These are phyloP conservation scores for Synanceia verrucosa DNA, from an alignment of 2,797 vertebrate species.

Conservation along the genomic window DNA sequence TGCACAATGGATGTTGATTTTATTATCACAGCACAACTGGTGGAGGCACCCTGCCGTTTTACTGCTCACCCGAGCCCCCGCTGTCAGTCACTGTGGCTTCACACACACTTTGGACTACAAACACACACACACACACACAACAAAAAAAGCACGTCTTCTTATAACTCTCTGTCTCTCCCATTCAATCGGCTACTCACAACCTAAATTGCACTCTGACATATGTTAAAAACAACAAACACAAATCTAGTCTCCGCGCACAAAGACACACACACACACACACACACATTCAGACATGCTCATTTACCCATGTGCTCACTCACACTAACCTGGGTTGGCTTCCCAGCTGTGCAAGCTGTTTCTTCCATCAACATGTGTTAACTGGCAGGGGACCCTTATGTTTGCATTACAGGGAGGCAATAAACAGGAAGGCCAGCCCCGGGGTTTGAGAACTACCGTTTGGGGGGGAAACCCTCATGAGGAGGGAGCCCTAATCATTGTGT, in stretches of 20 bases:
- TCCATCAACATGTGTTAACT: conserved; percentile 84
- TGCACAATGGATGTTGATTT: conserved; percentile 76
- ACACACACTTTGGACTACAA: conserved; percentile 28
- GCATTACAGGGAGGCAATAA: conserved; percentile 80
- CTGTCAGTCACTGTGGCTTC: conserved; percentile 61
- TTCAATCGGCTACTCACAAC: conserved; percentile 22
- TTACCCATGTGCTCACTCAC: conserved; percentile 74
- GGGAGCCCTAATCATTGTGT: conserved; percentile 55
- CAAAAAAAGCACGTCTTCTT: conserved; percentile 23
- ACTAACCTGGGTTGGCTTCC: conserved; percentile 76
- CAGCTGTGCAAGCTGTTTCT: conserved; percentile 85
- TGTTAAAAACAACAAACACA: conserved; percentile 46
- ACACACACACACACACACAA: conserved; percentile 31
- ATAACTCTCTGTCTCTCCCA: conserved; percentile 20
- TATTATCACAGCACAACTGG: conserved; percentile 77
- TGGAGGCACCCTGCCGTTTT: conserved; percentile 68
- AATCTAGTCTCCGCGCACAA: conserved; percentile 9
- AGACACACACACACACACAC: conserved; percentile 22
- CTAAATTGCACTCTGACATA: conserved; percentile 34
- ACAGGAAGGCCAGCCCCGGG: conserved; percentile 73
- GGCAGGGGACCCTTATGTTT: conserved; percentile 82
- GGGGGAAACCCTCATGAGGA: conserved; percentile 37
- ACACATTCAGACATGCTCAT: conserved; percentile 46
- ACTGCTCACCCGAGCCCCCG: conserved; percentile 50
- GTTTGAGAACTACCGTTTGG: conserved; percentile 69